Evolutionary conservation across 2,888 invertebrate species (phyloP).

Genomic region (Tenthredo livida): DNA sequence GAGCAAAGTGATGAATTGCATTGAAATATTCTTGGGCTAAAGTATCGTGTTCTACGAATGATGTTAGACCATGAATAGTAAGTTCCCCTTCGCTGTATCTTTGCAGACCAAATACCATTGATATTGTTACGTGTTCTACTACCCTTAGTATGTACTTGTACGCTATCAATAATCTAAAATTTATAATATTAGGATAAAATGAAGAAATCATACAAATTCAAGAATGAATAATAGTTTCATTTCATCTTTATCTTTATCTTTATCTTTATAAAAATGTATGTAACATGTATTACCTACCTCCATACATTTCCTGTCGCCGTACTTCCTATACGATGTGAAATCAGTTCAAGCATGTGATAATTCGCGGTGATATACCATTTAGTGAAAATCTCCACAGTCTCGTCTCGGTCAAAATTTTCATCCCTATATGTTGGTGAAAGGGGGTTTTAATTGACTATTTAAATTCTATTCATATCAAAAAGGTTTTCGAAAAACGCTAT

Average conservation of each 20-base stretch:
- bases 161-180: slow-evolving; percentile 74
- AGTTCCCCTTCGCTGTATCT: slow-evolving; percentile 74
- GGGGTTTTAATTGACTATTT: too few species aligned
- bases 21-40: slow-evolving; percentile 76
- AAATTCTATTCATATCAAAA: not conserved
- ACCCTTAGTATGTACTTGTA: slow-evolving; percentile 78
- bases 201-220: not conserved
- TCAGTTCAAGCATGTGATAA: slow-evolving; percentile 70
- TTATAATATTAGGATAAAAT: not conserved
- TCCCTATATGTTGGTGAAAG: not conserved
- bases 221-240: not conserved
- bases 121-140: slow-evolving; percentile 77
- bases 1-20: slow-evolving; percentile 75
- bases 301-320: slow-evolving; percentile 69
- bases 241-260: not conserved
- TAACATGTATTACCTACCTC: slow-evolving; percentile 63
- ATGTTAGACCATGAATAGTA: slow-evolving; percentile 70
- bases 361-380: slow-evolving; percentile 72
- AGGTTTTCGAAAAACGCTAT: not conserved
- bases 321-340: slow-evolving; percentile 67
- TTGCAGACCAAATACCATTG: slow-evolving; percentile 76
- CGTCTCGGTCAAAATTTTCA: slow-evolving; percentile 49
- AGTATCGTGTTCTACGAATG: slow-evolving; percentile 75
- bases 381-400: slow-evolving; percentile 65
- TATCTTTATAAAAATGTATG: not conserved